Evolutionary conservation across 1,140 invertebrate species (phyloP).

Genomic region (Sarcophaga peregrina): DNA sequence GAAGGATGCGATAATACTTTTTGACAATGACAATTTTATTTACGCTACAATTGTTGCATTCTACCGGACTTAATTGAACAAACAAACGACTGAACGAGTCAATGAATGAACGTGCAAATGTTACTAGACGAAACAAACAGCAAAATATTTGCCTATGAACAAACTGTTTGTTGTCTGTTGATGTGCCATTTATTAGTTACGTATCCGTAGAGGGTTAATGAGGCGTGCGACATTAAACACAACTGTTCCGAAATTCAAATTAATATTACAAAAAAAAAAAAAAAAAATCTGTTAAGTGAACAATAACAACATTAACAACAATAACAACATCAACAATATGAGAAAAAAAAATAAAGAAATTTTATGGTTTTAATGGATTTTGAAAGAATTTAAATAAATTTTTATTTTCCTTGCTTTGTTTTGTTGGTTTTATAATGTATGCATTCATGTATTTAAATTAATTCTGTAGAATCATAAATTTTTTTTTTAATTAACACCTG

Average conservation of each 20-base stretch:
- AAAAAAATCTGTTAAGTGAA: neutral
- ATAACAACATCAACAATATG: neutral
- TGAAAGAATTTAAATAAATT: neutral
- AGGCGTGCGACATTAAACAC: conserved; percentile 8
- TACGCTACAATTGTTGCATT: conserved; percentile 43
- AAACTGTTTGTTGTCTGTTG: neutral
- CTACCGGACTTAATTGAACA: neutral
- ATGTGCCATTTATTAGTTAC: neutral
- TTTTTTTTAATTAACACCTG: conserved; percentile 8
- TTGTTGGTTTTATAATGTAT: neutral
- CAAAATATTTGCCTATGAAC: neutral
- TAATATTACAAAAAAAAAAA: neutral
- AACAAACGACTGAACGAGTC: no score
- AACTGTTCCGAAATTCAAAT: neutral
- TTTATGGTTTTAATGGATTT: conserved; percentile 25
- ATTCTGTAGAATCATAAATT: conserved; percentile 2
- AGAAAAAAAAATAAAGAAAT: neutral
- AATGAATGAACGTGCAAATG: no score
- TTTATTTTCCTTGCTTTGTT: no score
- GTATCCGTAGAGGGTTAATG: conserved; percentile 25
- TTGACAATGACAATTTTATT: conserved; percentile 30
- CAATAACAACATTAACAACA: neutral
- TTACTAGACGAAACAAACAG: no score
- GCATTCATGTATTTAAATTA: neutral
- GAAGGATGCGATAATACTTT: neutral